A percentile compares a stretch with the other conserved stretches of the same genome.
These are phyloP conservation scores for Drosophila neocordata DNA, from an alignment of 1,140 invertebrate genomes.

Conservation along the genomic window DNA sequence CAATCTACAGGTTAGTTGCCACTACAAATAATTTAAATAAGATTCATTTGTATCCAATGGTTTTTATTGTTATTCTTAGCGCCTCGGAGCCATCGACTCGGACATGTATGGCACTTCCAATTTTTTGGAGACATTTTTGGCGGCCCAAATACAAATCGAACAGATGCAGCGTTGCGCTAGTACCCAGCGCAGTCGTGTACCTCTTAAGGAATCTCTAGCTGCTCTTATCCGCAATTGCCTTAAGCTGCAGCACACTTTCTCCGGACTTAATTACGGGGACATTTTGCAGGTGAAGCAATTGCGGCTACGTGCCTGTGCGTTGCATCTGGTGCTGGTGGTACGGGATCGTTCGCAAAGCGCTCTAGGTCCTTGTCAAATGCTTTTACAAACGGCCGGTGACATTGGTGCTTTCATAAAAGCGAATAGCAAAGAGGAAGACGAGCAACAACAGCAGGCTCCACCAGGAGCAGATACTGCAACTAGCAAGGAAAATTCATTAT, in stretches of 20 bases:
- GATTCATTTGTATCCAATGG: neutral
- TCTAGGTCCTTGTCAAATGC: conserved; percentile 83
- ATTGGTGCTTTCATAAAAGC: conserved; percentile 83
- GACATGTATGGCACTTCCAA: conserved; percentile 91
- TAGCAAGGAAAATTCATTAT: neutral
- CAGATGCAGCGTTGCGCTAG: conserved; percentile 76
- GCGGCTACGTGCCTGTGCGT: conserved; percentile 91
- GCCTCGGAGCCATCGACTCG: conserved; percentile 93
- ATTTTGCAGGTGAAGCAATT: conserved; percentile 91
- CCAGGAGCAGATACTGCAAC: neutral
- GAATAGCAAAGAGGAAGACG: conserved; percentile 38
- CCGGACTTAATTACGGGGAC: conserved; percentile 89
- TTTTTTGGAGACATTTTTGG: conserved; percentile 93
- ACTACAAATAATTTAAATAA: no score
- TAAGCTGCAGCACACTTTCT: conserved; percentile 91
- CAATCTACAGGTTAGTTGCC: conserved; percentile 85
- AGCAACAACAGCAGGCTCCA: conserved; percentile 14
- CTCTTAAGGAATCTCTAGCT: conserved; percentile 80
- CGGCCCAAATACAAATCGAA: conserved; percentile 85
- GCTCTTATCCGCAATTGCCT: conserved; percentile 89
- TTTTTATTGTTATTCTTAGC: conserved; percentile 39
- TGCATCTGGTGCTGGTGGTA: conserved; percentile 90
- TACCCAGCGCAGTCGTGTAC: conserved; percentile 68
- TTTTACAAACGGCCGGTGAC: conserved; percentile 76
- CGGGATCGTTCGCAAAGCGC: conserved; percentile 84